phyloP scores from a whole-genome alignment of 2,113 vertebrate species.

The Siphamia tubifer region DNA sequence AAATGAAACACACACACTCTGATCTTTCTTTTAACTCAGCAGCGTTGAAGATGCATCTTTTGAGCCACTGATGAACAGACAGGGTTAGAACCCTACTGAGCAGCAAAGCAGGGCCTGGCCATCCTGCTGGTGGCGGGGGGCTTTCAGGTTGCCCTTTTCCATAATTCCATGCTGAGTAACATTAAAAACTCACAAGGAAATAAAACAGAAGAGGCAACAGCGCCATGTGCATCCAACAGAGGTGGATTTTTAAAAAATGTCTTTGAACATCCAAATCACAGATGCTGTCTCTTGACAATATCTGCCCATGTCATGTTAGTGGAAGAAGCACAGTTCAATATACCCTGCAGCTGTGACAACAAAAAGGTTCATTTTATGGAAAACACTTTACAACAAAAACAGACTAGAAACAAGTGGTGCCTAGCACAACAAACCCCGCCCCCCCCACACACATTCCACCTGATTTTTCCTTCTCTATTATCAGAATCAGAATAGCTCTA shows the following conservation, averaged over 20 bases:
- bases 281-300: constrained; percentile 27
- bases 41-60: constrained; percentile 26
- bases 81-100: constrained; percentile 19
- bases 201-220: constrained; percentile 47
- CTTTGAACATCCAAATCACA: constrained; percentile 57
- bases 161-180: constrained; percentile 45
- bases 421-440: too few relatives aligned
- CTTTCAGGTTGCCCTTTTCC: constrained; percentile 57
- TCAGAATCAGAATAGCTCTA: too few relatives aligned
- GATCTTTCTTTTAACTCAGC: constrained; percentile 41
- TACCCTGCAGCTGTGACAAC: not conserved
- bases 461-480: too few relatives aligned
- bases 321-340: not conserved
- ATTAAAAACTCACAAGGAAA: constrained; percentile 58
- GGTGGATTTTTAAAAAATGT: constrained; percentile 42
- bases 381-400: too few relatives aligned
- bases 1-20: constrained; percentile 16
- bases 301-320: constrained; percentile 25
- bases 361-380: too few relatives aligned
- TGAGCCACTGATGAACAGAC: constrained; percentile 38
- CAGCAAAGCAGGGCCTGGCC: constrained; percentile 4
- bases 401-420: too few relatives aligned
- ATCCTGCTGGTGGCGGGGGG: constrained; percentile 26
- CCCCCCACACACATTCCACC: too few relatives aligned
- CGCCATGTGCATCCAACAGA: constrained; percentile 54